Base-by-base conservation (phyloP, 2,888 invertebrate genomes). In the Hanleya hanleyi region DNA sequence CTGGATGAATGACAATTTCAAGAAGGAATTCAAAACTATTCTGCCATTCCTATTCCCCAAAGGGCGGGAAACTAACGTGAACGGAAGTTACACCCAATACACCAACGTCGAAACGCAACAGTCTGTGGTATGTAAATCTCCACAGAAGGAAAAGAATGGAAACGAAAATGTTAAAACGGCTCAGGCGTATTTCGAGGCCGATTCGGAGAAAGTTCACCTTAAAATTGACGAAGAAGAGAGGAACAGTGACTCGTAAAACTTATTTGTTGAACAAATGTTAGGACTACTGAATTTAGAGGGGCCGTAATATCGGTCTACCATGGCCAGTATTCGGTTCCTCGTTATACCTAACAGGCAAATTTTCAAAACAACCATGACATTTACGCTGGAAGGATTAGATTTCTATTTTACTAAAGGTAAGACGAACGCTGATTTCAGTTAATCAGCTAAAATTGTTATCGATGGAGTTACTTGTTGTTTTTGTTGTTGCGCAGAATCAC, bases 1-100 rank as follows among this genome's bases (percentile, higher is more conserved):
- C 26, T 97, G 97, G 97, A 93, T 97, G 90, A 98, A 97, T 91
- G 97, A 97, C 82, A 96, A 96, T 91, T 97, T 97, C 90, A 93
- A 96, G 66, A 96, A 96, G 88, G 96, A 96, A 89, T 96, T 96
- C 91, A 95, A 90, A 76, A 86, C 84, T 33, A 87, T 91, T 3
- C 81, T 91, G 37, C 91, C 91, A 18, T 89, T 86, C 71, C 78
- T 89, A n/a, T 89, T 89, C 71, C 77, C 81, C 18, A 72, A 81
- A 9, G 77, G 82, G 41, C 73, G 79, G 7, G 79, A 84, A 18
- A 72, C 83, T 49, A 77, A 77, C 49, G 77, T 79, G 38, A 85
- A 86, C 70, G 86, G 86, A 47, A 85, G 78, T 70, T 86, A 85
- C 69, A 88, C 88, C 3, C 86, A 87, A 75, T 88, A 89, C 80